Conservation (phyloP, 1,140 invertebrate genomes). For the Drosophila persimilis region DNA sequence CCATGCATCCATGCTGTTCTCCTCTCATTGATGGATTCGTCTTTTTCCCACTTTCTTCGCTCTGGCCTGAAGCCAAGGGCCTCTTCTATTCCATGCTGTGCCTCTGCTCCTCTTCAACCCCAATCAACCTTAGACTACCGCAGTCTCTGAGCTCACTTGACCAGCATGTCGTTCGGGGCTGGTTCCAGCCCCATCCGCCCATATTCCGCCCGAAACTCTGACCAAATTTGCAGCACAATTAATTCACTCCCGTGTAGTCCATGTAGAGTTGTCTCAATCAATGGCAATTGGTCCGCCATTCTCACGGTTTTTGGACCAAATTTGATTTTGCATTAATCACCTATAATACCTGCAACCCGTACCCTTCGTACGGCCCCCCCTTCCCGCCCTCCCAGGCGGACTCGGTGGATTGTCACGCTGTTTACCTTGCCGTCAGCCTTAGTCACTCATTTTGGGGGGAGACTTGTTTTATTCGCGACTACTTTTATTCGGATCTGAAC, state of each 20-base stretch:
- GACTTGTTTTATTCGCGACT: slow-evolving; percentile 67
- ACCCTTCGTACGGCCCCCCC: background rate
- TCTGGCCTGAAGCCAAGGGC: too few relatives aligned
- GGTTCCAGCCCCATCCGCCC: too few relatives aligned
- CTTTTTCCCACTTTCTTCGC: too few relatives aligned
- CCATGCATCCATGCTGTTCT: too few relatives aligned
- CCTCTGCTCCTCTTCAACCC: too few relatives aligned
- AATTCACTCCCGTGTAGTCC: slow-evolving; percentile 11
- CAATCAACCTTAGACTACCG: too few relatives aligned
- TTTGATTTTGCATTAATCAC: slow-evolving; percentile 70
- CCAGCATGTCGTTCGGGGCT: too few relatives aligned
- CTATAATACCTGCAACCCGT: background rate
- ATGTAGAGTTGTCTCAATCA: slow-evolving; percentile 36
- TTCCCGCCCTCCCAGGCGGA: background rate
- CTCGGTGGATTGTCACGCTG: slow-evolving; percentile 61
- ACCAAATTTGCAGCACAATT: background rate
- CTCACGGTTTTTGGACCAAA: slow-evolving; percentile 64
- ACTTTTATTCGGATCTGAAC: slow-evolving; percentile 28
- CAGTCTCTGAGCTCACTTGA: too few relatives aligned
- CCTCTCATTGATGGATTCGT: too few relatives aligned
- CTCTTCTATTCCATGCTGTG: too few relatives aligned
- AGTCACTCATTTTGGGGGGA: slow-evolving; percentile 64
- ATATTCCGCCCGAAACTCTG: background rate
- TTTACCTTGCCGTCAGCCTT: slow-evolving; percentile 72
- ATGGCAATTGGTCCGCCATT: slow-evolving; percentile 51